Evolutionary conservation across 2,888 invertebrate species (phyloP).

Genomic region (Crematogaster levior): DNA sequence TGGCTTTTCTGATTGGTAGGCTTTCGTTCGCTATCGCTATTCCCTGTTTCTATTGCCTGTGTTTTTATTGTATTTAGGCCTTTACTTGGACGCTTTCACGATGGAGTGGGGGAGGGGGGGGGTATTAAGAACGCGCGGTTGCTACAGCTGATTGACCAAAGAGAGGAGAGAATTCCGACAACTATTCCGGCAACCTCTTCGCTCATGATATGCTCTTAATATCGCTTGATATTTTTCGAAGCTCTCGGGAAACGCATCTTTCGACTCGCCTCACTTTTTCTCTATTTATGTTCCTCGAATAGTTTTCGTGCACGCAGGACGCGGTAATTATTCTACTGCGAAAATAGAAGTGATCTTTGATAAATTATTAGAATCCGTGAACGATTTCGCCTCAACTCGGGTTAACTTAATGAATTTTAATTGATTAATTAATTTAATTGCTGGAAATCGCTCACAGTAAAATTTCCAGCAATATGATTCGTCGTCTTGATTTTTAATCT

Average conservation of each 20-base stretch:
- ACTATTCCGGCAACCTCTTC: neutral
- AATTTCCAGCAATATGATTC: neutral
- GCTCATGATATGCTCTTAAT: neutral
- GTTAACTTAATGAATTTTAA: too few relatives aligned
- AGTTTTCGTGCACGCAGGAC: neutral
- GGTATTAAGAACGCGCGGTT: too few relatives aligned
- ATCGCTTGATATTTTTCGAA: neutral
- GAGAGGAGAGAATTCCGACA: neutral
- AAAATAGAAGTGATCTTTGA: neutral
- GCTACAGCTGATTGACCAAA: neutral
- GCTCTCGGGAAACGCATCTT: constrained; percentile 1
- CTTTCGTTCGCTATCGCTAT: too few relatives aligned
- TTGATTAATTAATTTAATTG: neutral
- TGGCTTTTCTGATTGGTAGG: too few relatives aligned
- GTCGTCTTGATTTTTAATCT: neutral
- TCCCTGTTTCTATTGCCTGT: too few relatives aligned
- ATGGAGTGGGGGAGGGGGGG: too few relatives aligned
- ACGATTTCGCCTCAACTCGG: too few relatives aligned
- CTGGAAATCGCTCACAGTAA: neutral
- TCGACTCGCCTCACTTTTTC: neutral
- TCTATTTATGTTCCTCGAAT: neutral
- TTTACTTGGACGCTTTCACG: too few relatives aligned
- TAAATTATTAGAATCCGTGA: too few relatives aligned
- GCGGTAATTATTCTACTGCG: constrained; percentile 1
- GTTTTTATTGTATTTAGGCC: too few relatives aligned